Percentiles rank a stretch among this genome's conserved stretches.
Evolutionary conservation across 2,797 vertebrate species (phyloP).

Genomic region (Melopsittacus undulatus): DNA sequence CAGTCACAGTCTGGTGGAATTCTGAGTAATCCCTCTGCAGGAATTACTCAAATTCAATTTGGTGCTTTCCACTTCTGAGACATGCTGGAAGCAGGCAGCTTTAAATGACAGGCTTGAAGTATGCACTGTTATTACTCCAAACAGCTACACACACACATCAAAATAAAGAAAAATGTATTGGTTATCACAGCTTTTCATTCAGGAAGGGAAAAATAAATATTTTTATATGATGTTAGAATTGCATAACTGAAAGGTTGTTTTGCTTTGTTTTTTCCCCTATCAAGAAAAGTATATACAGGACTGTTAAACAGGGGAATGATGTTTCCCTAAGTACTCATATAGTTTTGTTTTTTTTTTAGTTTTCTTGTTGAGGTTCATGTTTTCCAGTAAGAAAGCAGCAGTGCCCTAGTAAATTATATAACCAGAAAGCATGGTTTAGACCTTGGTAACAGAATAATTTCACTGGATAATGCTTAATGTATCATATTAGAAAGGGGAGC

Average conservation of each 20-base stretch:
- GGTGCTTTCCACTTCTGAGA: slow-evolving; percentile 17
- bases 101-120: slow-evolving; percentile 13
- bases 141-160: neutral
- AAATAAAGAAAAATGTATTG: slow-evolving; percentile 5
- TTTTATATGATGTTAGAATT: neutral
- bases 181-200: neutral
- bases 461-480: neutral
- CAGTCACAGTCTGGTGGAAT: neutral
- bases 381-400: slow-evolving; percentile 12
- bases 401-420: neutral
- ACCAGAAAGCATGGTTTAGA: neutral
- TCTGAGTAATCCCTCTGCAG: slow-evolving; percentile 21
- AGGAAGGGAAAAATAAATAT: neutral
- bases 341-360: neutral
- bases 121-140: neutral
- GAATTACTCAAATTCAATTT: slow-evolving; percentile 47
- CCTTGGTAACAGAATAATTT: neutral
- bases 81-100: neutral
- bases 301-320: neutral
- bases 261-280: neutral
- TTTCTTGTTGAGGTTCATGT: neutral
- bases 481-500: neutral
- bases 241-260: neutral
- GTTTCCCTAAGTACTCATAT: neutral
- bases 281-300: neutral